Conservation (phyloP, 2,888 invertebrate genomes). For the Chymomyza caudatula region DNA sequence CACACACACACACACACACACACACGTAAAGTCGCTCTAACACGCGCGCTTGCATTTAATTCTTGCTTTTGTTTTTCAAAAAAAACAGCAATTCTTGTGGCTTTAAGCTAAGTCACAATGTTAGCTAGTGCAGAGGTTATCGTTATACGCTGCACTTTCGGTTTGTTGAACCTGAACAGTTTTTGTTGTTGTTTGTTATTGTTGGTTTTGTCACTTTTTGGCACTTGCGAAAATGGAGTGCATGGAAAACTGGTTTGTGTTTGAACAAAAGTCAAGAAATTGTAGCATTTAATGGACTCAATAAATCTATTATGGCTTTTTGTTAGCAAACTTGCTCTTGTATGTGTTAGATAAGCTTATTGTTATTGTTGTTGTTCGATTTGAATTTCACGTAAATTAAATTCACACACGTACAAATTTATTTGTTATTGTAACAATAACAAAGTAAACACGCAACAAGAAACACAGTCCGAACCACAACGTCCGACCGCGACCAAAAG, state of each 20-base stretch:
- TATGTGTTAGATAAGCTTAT: neutral
- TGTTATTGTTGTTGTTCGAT: constrained; percentile 5
- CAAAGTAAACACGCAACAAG: constrained; percentile 15
- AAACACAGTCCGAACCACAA: constrained; percentile 2
- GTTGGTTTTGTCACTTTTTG: neutral
- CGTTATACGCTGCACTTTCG: constrained; percentile 3
- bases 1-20: neutral
- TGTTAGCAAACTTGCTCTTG: neutral
- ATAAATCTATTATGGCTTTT: neutral
- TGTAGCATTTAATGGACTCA: neutral
- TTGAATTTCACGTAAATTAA: constrained; percentile 41
- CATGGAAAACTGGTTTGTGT: neutral
- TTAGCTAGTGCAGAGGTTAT: neutral
- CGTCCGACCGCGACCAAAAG: constrained; percentile 16
- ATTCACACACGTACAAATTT: constrained; percentile 45
- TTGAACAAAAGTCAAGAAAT: neutral
- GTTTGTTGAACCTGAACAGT: constrained; percentile 59
- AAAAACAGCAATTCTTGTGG: constrained; percentile 1
- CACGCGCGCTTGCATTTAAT: neutral
- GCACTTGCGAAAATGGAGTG: neutral
- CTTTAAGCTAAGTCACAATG: neutral
- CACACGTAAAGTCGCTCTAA: neutral
- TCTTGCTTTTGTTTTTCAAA: neutral
- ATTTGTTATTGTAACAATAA: constrained; percentile 21
- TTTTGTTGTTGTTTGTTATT: constrained; percentile 6